Evolutionary conservation across 2,888 invertebrate genomes (phyloP), one percentile per base, ranked within the genome.

Genomic region (Ernsta delagoae): DNA sequence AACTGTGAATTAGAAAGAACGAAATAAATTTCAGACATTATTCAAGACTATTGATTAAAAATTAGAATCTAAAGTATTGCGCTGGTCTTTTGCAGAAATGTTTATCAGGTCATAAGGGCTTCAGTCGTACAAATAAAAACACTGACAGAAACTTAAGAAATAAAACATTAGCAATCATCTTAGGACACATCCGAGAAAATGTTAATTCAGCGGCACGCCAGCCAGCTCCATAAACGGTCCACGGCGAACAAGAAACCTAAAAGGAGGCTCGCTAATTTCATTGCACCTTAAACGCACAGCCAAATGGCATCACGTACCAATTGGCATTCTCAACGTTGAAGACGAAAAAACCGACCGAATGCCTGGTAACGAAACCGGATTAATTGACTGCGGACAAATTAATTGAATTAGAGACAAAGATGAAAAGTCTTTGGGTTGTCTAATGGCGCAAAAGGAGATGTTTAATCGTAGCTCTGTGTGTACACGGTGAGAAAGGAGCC

Each of bases 371-470:
- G 71, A 75, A 77, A 76, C 70, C 76, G 76, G 75, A 78, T 79
- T 84, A 80, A 83, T 82, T 84, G 78, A 74, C 71, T 36, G 36
- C 77, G 74, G 81, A 85, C 81, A 82, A 85, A 86, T 85, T 87
- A 85, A 85, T 84, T 80, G 83, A 81, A 82, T 82, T 78, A 79
- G 61, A 54, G 67, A 67, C 67, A 43, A 67, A 61, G 60, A 67
- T 78, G 75, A 68, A 56, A 68, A 56, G 70, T 24, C 54, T 61
- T 34, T 12, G 59, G 54, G 31, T 43, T 16, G 16, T 45, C 60
- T 67, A 67, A 67, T 61, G 54, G 67, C 54, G 61, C 67, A 67
- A 67, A 67, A 66, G 60, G 66, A 61, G 65, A 66, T 24, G 54
- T 36, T 12, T 66, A 66, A 60, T 66, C 43, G 66, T 54, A 16